These are phyloP conservation scores for Brachirus orientalis DNA, from an alignment of 2,113 vertebrate species.

Conservation along the genomic window DNA sequence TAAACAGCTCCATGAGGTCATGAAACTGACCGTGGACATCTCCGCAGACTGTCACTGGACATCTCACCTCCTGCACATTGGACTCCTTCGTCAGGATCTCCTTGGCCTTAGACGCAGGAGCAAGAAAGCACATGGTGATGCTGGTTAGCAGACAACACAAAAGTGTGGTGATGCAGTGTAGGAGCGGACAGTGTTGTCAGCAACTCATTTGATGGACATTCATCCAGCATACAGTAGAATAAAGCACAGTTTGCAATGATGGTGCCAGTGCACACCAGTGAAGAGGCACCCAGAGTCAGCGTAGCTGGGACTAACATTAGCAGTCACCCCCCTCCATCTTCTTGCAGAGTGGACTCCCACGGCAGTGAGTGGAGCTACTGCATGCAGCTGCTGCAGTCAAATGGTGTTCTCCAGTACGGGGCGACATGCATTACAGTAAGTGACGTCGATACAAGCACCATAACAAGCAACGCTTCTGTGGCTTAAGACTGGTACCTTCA, in stretches of 20 bases:
- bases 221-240: not conserved
- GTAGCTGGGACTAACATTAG: slow-evolving; percentile 48
- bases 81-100: slow-evolving; percentile 98
- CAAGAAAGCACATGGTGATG: slow-evolving; percentile 9
- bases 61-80: slow-evolving; percentile 97
- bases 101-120: slow-evolving; percentile 86
- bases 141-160: slow-evolving; percentile 2
- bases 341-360: slow-evolving; percentile 24
- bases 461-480: not conserved
- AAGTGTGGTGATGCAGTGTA: not conserved
- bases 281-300: slow-evolving; percentile 50
- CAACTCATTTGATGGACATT: not conserved
- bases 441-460: not conserved
- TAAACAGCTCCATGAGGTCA: slow-evolving; percentile 84
- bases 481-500: not conserved
- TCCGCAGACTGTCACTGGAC: slow-evolving; percentile 93
- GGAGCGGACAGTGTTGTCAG: not conserved
- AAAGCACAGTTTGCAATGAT: slow-evolving; percentile 5
- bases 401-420: slow-evolving; percentile 39
- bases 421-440: slow-evolving; percentile 26
- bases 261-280: slow-evolving; percentile 17
- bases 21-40: slow-evolving; percentile 84
- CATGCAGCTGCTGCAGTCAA: slow-evolving; percentile 42
- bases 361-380: slow-evolving; percentile 20
- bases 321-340: slow-evolving; percentile 63